Conservation (phyloP, 2,888 invertebrate species). For the Synergus itoensis region DNA sequence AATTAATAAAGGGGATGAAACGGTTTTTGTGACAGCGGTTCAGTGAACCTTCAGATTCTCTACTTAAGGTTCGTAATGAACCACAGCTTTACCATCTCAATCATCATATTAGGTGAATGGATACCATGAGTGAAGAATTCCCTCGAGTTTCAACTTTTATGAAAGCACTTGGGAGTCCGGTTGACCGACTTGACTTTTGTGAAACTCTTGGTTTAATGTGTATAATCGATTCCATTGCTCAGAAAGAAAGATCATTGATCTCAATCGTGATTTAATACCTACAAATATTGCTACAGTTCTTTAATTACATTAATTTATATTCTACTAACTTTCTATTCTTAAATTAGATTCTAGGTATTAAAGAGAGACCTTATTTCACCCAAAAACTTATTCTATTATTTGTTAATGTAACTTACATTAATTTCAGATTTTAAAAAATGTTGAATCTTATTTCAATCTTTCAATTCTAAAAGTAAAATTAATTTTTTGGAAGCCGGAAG, state of each 20-base stretch:
- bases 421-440: too few species aligned
- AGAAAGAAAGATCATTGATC: slow-evolving; percentile 29
- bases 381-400: neutral
- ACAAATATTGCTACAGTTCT: neutral
- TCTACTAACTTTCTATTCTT: neutral
- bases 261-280: slow-evolving; percentile 10
- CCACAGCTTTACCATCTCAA: neutral
- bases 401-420: too few species aligned
- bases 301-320: neutral
- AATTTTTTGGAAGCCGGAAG: too few species aligned
- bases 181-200: slow-evolving; percentile 43
- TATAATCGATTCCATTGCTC: slow-evolving; percentile 28
- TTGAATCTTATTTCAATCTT: too few species aligned
- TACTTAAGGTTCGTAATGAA: neutral
- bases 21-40: neutral
- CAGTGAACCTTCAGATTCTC: neutral
- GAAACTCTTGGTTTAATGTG: slow-evolving; percentile 38
- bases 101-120: slow-evolving; percentile 37
- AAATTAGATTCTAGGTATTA: too few species aligned
- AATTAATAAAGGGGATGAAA: neutral
- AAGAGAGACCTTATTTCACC: neutral
- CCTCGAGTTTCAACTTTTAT: slow-evolving; percentile 40
- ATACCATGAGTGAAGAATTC: neutral
- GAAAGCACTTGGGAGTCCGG: slow-evolving; percentile 42
- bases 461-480: too few species aligned